Evolutionary conservation across 2,797 vertebrate species (phyloP).

Genomic region (Nyctibius grandis): DNA sequence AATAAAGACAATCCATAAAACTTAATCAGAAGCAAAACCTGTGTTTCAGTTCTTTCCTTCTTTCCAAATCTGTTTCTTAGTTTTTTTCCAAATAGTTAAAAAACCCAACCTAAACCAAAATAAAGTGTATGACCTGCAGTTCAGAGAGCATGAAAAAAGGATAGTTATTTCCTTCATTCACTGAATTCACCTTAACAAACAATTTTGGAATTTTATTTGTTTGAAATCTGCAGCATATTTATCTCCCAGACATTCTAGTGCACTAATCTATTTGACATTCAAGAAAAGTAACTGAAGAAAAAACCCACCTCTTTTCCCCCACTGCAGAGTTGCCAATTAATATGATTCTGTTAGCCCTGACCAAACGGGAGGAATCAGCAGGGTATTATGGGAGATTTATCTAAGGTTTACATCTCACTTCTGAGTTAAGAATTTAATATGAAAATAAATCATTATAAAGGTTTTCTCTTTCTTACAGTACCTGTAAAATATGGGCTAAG

Average conservation of each 20-base stretch:
- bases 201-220: constrained; percentile 18
- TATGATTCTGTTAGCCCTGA: constrained; percentile 15
- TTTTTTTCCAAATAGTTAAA: not conserved
- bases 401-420: constrained; percentile 2
- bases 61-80: not conserved
- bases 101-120: not conserved
- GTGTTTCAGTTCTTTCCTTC: not conserved
- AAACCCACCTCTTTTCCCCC: not conserved
- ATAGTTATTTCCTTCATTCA: not conserved
- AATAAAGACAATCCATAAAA: not conserved
- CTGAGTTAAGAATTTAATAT: constrained; percentile 14
- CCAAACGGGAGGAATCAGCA: constrained; percentile 19
- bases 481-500: not conserved
- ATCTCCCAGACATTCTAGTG: constrained; percentile 18
- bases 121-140: not conserved
- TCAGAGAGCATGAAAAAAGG: not conserved
- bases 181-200: not conserved
- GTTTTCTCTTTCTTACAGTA: not conserved
- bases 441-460: not conserved
- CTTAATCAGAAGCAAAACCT: not conserved
- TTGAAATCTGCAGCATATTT: constrained; percentile 24
- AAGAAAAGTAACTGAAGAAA: constrained; percentile 20
- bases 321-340: constrained; percentile 8
- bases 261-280: constrained; percentile 25
- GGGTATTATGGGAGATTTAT: constrained; percentile 29